phyloP scores from a whole-genome alignment of 2,888 invertebrate genomes.

The Scotopteryx bipunctaria region DNA sequence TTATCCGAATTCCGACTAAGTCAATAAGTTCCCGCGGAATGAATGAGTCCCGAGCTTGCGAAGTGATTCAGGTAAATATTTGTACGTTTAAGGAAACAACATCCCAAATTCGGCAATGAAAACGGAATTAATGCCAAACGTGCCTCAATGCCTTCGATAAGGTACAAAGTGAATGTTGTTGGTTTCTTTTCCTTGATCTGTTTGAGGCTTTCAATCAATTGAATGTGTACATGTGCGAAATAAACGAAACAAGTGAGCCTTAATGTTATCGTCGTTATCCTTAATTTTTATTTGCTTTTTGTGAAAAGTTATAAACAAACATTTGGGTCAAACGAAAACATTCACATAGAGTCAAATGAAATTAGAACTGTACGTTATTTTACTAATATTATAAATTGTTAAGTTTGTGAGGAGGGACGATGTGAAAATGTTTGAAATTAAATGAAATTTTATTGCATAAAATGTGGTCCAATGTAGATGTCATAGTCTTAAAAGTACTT shows the following conservation, averaged over 20 bases:
- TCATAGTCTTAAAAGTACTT: no score
- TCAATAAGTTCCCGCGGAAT: conserved; percentile 30
- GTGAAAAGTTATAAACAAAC: no score
- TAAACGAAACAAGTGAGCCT: conserved; percentile 2
- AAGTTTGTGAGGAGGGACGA: no score
- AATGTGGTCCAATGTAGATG: no score
- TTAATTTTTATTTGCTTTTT: not conserved
- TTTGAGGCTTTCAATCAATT: conserved; percentile 12
- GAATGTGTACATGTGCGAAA: not conserved
- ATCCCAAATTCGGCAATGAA: conserved; percentile 4
- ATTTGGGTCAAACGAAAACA: no score
- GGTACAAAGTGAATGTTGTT: conserved; percentile 13
- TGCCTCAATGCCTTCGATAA: conserved; percentile 2
- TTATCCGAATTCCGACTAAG: conserved; percentile 30
- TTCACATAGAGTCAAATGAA: no score
- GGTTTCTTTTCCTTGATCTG: conserved; percentile 15
- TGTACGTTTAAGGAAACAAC: conserved; percentile 15
- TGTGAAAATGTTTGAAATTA: no score
- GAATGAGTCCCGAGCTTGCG: conserved; percentile 22
- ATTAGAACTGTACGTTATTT: no score
- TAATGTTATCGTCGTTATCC: not conserved
- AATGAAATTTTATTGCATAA: no score
- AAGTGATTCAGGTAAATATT: conserved; percentile 10
- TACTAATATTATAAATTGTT: no score
- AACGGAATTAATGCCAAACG: conserved; percentile 4